These are phyloP conservation scores for Ganaspis brasiliensis DNA, from an alignment of 2,888 invertebrate species.

Conservation along the genomic window DNA sequence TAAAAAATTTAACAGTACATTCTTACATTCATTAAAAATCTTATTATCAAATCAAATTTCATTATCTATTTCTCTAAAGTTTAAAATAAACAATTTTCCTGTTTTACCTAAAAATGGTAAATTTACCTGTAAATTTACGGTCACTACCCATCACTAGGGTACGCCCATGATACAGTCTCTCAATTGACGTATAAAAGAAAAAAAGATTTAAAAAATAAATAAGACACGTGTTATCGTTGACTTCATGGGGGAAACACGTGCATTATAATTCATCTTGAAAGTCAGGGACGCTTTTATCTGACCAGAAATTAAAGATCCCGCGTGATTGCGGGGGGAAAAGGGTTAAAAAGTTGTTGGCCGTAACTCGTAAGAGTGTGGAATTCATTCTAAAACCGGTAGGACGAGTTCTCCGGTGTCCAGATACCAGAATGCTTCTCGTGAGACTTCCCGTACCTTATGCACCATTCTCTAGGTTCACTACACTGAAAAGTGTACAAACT, in stretches of 20 bases:
- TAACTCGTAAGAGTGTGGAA: conserved; percentile 35
- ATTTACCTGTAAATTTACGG: no score
- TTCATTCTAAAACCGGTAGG: conserved; percentile 38
- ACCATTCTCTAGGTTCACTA: conserved; percentile 40
- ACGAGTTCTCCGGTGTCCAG: conserved; percentile 20
- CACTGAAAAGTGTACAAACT: conserved; percentile 24
- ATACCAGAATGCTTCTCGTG: conserved; percentile 21
- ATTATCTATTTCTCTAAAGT: no score
- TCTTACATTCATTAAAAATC: no score
- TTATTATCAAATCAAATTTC: no score
- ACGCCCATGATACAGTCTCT: no score
- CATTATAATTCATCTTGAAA: conserved; percentile 10
- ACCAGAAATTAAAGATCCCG: conserved; percentile 36
- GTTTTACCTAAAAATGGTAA: no score
- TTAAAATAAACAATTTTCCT: no score
- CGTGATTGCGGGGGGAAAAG: neutral
- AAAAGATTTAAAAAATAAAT: neutral
- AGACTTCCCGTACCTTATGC: conserved; percentile 36
- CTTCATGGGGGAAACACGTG: neutral
- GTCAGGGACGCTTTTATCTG: conserved; percentile 30
- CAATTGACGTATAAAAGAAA: no score
- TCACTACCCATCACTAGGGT: no score
- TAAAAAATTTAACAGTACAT: no score
- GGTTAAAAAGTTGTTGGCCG: neutral
- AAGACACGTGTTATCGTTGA: neutral